phyloP scores from a whole-genome alignment of 2,888 invertebrate species.

The Phaedon cochleariae region DNA sequence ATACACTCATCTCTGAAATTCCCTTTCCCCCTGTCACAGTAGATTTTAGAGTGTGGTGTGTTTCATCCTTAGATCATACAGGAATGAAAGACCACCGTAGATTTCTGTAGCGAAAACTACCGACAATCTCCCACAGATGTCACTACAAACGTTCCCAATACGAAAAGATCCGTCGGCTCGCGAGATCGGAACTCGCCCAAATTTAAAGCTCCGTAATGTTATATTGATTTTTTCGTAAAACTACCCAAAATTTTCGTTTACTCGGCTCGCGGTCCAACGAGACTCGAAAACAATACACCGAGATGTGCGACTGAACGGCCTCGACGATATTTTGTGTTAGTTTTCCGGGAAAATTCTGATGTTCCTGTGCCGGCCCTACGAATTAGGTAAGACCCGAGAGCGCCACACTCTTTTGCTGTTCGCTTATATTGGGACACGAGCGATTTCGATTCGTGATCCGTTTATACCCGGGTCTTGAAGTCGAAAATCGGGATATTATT shows the following conservation, averaged over 20 bases:
- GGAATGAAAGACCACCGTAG: no score
- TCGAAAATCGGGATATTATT: no score
- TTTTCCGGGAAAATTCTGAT: conserved; percentile 36
- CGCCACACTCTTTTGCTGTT: conserved; percentile 7
- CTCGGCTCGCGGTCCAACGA: conserved; percentile 30
- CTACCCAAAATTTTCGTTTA: conserved; percentile 41
- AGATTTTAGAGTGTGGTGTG: no score
- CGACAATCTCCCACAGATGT: conserved; percentile 26
- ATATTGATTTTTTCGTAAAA: conserved; percentile 52
- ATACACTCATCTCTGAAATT: no score
- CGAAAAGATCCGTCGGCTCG: conserved; percentile 13
- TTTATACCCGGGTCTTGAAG: no score
- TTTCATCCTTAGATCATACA: no score
- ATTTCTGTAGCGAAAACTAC: no score
- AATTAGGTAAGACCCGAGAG: conserved; percentile 43
- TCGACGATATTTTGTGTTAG: conserved; percentile 39
- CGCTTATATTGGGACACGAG: background rate
- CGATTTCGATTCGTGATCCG: no score
- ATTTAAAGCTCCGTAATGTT: conserved; percentile 50
- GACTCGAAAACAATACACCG: conserved; percentile 21
- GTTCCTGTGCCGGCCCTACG: conserved; percentile 37
- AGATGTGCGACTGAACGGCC: conserved; percentile 23
- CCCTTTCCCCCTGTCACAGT: no score
- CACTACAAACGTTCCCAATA: background rate
- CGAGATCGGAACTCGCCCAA: conserved; percentile 50